Base-by-base conservation (phyloP, 2,888 invertebrate species). In the Malthinus flaveolus region DNA sequence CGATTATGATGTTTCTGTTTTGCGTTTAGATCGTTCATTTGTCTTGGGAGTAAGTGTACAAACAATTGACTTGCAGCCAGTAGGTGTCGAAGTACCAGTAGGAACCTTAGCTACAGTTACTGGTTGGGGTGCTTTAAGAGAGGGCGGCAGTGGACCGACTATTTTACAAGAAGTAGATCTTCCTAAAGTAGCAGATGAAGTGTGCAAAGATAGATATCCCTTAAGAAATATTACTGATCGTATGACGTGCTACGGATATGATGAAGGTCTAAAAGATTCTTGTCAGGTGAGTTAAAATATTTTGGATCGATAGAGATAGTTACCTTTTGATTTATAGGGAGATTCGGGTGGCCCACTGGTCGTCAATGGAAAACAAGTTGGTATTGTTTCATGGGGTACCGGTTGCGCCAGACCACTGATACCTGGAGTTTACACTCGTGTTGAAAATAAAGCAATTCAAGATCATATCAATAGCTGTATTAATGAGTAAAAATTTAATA, bases 171-270 rank as follows among this genome's bases (percentile, higher is more conserved):
- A 34, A 45, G 50, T 46, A 3, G 7, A 4, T 1, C 7, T 56
- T n/a, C 50, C 56, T n/a, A 45, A 39, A 32, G 15, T 51, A 7
- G 10, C 32, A 6, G 10, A 15, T 1, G 9, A 7, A 8, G 10
- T 15, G 11, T 56, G 56, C 32, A 8, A 10, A 7, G 12, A 44
- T 11, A 32, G 12, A 10, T 39, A 55, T 8, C 12, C 33, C 1
- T 1, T 10, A 7, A 45, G 32, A 8, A 31, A 15, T 10, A 50
- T 59, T 12, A 59, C 59, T 1, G 35, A 46, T 32, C 15, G 54
- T 9, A 59, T 59, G 59, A 55, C 52, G 15, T 59, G 59, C 35
- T 52, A 39, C 11, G 59, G 59, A 3, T 9, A 12, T 31, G 3
- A 12, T 11, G 49, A 37, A 12, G 58, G 52, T 36, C 42, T 46